Conservation (phyloP, 2,113 vertebrate genomes). For the Mustela lutreola region DNA sequence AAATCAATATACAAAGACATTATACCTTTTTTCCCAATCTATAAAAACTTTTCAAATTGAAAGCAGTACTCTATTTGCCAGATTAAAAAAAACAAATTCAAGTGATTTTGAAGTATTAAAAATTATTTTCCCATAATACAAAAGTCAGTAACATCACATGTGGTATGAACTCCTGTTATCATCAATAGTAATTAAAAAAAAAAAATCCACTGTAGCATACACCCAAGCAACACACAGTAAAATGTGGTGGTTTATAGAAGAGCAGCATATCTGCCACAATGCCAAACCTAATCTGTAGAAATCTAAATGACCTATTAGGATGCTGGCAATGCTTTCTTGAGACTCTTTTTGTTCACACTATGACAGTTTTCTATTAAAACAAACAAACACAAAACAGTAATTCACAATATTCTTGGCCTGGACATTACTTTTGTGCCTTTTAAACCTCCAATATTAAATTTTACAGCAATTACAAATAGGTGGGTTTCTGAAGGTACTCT, state of each 20-base stretch:
- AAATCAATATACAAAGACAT: conserved; percentile 27
- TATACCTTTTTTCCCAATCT: conserved; percentile 27
- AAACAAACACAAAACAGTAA: background rate
- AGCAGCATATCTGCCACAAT: background rate
- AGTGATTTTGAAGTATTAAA: conserved; percentile 63
- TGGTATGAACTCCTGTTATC: conserved; percentile 24
- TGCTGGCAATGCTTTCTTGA: conserved; percentile 33
- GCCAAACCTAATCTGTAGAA: background rate
- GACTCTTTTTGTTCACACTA: background rate
- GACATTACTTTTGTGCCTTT: background rate
- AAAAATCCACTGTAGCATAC: background rate
- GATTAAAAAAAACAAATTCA: conserved; percentile 58
- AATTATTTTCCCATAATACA: conserved; percentile 19
- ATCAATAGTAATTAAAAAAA: background rate
- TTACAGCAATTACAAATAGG: background rate
- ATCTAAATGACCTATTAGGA: background rate
- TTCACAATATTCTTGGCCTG: conserved; percentile 2
- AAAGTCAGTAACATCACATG: background rate
- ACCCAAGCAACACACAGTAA: background rate
- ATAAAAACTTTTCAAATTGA: conserved; percentile 64
- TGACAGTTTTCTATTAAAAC: conserved; percentile 24
- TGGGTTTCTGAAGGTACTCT: conserved; percentile 1
- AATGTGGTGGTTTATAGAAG: background rate
- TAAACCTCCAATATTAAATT: conserved; percentile 4
- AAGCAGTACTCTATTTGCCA: conserved; percentile 62